phyloP scores from a whole-genome alignment of 2,888 invertebrate genomes.

The Morpho deidamia region DNA sequence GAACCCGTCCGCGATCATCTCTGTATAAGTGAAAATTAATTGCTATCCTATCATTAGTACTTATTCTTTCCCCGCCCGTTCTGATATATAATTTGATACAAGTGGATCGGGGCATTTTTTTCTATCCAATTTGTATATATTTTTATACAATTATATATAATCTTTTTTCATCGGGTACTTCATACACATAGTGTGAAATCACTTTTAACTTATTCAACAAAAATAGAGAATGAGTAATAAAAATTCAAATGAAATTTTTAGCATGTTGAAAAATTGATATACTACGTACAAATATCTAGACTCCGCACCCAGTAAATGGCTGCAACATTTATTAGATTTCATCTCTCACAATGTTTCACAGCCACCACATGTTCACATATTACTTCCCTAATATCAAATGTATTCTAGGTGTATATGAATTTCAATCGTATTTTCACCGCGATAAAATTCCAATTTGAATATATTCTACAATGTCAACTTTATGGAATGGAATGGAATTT shows the following conservation, averaged over 20 bases:
- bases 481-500: constrained; percentile 4
- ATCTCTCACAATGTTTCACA: constrained; percentile 23
- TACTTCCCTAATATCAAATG: constrained; percentile 16
- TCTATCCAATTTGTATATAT: too few relatives aligned
- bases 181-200: too few relatives aligned
- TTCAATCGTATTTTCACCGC: neutral
- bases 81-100: too few relatives aligned
- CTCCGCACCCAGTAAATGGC: constrained; percentile 11
- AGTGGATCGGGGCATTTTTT: too few relatives aligned
- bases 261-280: constrained; percentile 9
- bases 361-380: constrained; percentile 22
- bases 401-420: neutral
- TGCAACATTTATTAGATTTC: constrained; percentile 23
- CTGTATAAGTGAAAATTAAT: too few relatives aligned
- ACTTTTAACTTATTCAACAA: too few relatives aligned
- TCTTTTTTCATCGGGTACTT: too few relatives aligned
- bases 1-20: too few relatives aligned
- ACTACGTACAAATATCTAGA: constrained; percentile 8
- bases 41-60: too few relatives aligned
- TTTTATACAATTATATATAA: too few relatives aligned
- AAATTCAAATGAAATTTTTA: neutral
- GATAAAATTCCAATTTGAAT: constrained; percentile 4
- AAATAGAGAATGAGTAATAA: too few relatives aligned
- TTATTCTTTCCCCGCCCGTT: too few relatives aligned
- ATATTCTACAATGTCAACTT: constrained; percentile 8